Conservation (phyloP, 2,797 vertebrate species). For the Apogon hyalosoma region DNA sequence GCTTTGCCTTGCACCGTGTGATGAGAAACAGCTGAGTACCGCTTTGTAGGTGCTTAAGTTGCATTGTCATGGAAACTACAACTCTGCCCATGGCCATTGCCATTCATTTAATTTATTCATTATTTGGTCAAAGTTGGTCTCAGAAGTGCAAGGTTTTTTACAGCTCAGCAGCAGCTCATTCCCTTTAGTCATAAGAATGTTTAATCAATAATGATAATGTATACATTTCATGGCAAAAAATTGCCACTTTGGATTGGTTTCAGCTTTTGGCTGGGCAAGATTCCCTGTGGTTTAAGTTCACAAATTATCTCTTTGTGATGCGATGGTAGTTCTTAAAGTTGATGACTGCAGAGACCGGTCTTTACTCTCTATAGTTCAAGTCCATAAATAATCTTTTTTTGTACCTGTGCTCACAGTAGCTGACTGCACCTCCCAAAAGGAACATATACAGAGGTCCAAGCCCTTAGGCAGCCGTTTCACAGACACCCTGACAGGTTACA, state of each 20-base stretch:
- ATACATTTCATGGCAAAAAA: conserved; percentile 14
- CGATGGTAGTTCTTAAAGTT: neutral
- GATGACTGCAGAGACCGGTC: neutral
- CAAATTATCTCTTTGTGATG: conserved; percentile 5
- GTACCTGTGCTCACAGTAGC: conserved; percentile 7
- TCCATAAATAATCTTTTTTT: conserved; percentile 9
- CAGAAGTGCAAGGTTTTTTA: conserved; percentile 29
- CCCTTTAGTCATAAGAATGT: conserved; percentile 28
- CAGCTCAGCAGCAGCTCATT: conserved; percentile 18
- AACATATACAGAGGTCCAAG: conserved; percentile 25
- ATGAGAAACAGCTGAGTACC: conserved; percentile 42
- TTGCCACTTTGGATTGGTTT: conserved; percentile 10
- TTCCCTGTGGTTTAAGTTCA: conserved; percentile 16
- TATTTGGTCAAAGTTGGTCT: conserved; percentile 58
- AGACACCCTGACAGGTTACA: conserved; percentile 23
- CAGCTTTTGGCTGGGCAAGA: conserved; percentile 6
- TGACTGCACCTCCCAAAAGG: conserved; percentile 23
- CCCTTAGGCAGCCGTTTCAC: conserved; percentile 35
- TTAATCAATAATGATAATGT: conserved; percentile 14
- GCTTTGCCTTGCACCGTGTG: conserved; percentile 24
- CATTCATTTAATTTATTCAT: conserved; percentile 68
- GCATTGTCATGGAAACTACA: conserved; percentile 78
- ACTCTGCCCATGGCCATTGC: conserved; percentile 54
- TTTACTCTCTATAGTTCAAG: conserved; percentile 6
- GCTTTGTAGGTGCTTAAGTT: conserved; percentile 57